Evolutionary conservation across 1,140 invertebrate genomes (phyloP), one percentile per base, ranked within the genome.

Genomic region (Bradynema listronoti): DNA sequence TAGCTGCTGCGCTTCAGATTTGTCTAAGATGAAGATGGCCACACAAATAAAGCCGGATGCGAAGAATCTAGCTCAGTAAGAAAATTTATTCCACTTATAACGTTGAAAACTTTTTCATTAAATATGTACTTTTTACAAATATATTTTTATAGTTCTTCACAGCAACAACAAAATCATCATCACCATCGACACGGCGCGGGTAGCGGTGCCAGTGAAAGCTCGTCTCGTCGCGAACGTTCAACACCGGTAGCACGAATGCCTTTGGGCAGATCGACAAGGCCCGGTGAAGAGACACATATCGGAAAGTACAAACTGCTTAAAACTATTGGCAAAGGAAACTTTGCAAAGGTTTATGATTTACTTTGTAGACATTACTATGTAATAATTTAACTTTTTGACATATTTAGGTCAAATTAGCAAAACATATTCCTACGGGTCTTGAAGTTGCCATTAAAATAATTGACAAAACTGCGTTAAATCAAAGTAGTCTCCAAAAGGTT

Each of bases 391-490:
- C 7, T 24, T n/a, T 4, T 19, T 19, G 14, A 19, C n/a, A 14
- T n/a, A n/a, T 73, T 39, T 47, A 73, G 72, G 75, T 77, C 65
- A 98, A 99, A 83, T 84, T 99, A 60, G 95, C 94, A 61, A 96
- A 95, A 81, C 95, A 99, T 84, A 86, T 98, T 72, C 93, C 94
- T 67, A 99, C 95, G 54, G 92, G 92, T 71, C 93, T 95, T 82
- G 94, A 99, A 85, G 86, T 99, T 75, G 95, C 95, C 69, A 97
- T 97, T 80, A 98, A 97, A 84, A 97, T 98, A 78, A 98, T 98
- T 79, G 93, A 98, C 83, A 98, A 97, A 84, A 98, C 94, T 60
- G 93, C 97, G 83, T 84, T 99, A 69, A 97, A 98, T 83, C 91
- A 90, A 72, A 90, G 90, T 78, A 95, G 91, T 82, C 85, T 99